Evolutionary conservation across 2,888 invertebrate species (phyloP).

Genomic region (Eupelmus urozonus): DNA sequence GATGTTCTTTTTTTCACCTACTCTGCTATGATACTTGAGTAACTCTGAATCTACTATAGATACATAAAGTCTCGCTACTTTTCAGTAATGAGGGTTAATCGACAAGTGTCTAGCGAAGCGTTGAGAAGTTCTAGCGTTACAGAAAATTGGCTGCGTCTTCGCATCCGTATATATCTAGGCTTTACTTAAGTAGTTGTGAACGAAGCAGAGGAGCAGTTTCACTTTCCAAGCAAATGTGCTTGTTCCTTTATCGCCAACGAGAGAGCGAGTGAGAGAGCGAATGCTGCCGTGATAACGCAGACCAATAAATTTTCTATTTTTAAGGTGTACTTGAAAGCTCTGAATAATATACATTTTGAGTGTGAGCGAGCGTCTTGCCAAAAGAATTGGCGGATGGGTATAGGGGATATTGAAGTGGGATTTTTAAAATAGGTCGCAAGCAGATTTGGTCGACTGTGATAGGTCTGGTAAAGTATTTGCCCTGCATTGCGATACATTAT

Average conservation of each 20-base stretch:
- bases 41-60: background rate
- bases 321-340: too few species aligned
- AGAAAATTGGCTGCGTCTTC: conserved; percentile 2
- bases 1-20: background rate
- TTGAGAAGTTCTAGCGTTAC: background rate
- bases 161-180: too few species aligned
- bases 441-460: background rate
- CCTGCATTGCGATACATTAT: too few species aligned
- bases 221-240: too few species aligned
- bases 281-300: too few species aligned
- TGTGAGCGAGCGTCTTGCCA: conserved; percentile 14
- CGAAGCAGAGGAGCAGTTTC: too few species aligned
- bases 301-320: too few species aligned
- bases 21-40: background rate
- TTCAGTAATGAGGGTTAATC: conserved; percentile 10
- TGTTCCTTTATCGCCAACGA: too few species aligned
- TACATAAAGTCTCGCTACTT: background rate
- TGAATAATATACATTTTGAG: too few species aligned
- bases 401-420: conserved; percentile 22
- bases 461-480: too few species aligned
- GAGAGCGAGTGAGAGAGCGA: too few species aligned
- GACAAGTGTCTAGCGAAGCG: background rate
- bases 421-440: conserved; percentile 18
- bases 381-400: background rate
- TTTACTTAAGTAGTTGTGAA: too few species aligned